A percentile compares a stretch with the other conserved stretches of the same genome.
Conservation (phyloP, 2,797 vertebrate genomes). For the Heliangelus exortis region DNA sequence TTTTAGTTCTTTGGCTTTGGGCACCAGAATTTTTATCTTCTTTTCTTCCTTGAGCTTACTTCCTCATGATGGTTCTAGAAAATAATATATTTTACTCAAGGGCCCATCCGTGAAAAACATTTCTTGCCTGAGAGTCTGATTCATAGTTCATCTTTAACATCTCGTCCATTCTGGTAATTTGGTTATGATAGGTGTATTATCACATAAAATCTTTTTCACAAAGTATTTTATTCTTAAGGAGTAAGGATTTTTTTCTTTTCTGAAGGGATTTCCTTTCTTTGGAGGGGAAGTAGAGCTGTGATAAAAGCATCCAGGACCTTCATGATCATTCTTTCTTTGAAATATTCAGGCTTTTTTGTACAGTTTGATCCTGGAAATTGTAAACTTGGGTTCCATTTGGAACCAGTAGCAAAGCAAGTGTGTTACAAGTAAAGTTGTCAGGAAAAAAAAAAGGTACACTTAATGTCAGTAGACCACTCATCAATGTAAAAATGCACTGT, state of each 20-base stretch:
- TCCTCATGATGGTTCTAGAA: neutral
- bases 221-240: neutral
- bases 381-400: neutral
- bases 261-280: neutral
- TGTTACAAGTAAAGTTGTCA: neutral
- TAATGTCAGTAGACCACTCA: neutral
- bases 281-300: neutral
- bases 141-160: no score
- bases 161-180: no score
- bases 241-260: neutral
- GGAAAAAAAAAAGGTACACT: accelerated
- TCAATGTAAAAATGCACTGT: neutral
- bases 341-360: neutral
- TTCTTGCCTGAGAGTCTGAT: neutral
- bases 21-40: neutral
- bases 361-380: neutral
- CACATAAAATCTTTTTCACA: neutral
- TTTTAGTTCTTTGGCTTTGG: neutral
- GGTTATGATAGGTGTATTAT: neutral
- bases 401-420: neutral
- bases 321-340: neutral
- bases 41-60: neutral
- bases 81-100: neutral
- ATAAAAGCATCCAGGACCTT: neutral
- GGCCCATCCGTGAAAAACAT: neutral